These are phyloP conservation scores for Naso thynnoides DNA, from an alignment of 2,797 vertebrate genomes.

Conservation along the genomic window DNA sequence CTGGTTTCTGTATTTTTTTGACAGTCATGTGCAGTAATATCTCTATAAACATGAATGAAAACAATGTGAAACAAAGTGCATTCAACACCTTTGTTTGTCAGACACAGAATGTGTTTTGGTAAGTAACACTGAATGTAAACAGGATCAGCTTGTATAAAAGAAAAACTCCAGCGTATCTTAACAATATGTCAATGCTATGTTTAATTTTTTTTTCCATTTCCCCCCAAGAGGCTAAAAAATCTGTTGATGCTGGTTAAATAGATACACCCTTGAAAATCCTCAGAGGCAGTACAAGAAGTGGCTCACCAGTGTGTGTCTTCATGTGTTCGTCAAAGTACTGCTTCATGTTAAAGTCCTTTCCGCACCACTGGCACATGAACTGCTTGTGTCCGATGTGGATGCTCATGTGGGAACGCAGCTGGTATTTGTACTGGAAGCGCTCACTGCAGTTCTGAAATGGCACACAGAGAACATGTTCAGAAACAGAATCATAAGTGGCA, in stretches of 20 bases:
- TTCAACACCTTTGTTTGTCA: too few species aligned
- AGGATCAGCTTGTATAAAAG: neutral
- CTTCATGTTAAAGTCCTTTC: slow-evolving; percentile 99
- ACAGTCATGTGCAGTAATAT: too few species aligned
- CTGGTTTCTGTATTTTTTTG: too few species aligned
- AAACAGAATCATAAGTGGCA: neutral
- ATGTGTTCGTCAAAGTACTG: slow-evolving; percentile 99
- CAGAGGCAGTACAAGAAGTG: neutral
- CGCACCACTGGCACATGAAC: slow-evolving; percentile 99
- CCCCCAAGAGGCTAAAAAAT: neutral
- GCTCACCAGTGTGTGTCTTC: slow-evolving; percentile 93
- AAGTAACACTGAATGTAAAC: neutral
- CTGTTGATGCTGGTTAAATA: neutral
- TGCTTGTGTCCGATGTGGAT: slow-evolving; percentile 98
- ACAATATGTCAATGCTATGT: neutral
- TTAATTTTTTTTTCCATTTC: neutral
- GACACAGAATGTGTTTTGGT: too few species aligned
- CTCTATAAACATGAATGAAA: too few species aligned
- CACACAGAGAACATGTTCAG: slow-evolving; percentile 20
- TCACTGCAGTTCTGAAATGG: slow-evolving; percentile 77
- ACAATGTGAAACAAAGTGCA: too few species aligned
- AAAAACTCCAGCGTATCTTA: neutral
- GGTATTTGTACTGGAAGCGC: slow-evolving; percentile 97
- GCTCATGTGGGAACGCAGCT: slow-evolving; percentile 98
- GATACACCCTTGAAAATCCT: neutral